Conservation (phyloP, 2,888 invertebrate species). For the Tetranychus piercei region DNA sequence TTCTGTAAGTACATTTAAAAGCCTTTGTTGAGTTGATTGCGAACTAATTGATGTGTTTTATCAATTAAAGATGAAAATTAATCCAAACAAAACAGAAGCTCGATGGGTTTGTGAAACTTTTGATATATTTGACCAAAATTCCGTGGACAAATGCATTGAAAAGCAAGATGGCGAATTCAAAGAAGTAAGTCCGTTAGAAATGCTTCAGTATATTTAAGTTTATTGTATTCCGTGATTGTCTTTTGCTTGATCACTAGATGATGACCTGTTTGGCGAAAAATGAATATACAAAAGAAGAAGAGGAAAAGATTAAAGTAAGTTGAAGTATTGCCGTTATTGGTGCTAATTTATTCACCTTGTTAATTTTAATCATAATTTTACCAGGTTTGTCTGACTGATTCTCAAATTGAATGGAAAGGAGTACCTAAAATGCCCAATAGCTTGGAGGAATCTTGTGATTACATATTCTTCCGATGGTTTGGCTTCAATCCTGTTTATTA, state of each 20-base stretch:
- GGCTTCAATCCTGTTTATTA: not conserved
- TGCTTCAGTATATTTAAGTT: not conserved
- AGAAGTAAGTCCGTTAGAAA: not conserved
- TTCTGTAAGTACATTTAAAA: not conserved
- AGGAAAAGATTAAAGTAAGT: not conserved
- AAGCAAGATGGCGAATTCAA: not conserved
- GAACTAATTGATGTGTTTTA: not conserved
- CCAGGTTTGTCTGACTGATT: not conserved
- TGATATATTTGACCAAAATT: not conserved
- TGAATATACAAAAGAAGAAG: not conserved
- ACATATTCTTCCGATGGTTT: not conserved
- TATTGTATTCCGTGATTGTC: not conserved
- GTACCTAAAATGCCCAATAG: not conserved
- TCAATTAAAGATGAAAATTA: not conserved
- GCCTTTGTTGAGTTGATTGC: not conserved
- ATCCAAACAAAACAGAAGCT: not conserved
- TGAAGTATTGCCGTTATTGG: not conserved
- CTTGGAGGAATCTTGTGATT: not conserved
- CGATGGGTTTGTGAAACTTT: not conserved
- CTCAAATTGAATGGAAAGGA: not conserved
- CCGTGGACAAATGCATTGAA: not conserved
- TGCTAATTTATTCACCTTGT: not conserved
- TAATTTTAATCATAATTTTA: not conserved
- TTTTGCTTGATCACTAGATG: not conserved
- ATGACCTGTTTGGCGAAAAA: not conserved